Evolutionary conservation across 1,140 invertebrate species (phyloP), one percentile per base, ranked within the genome.

Genomic region (Bombus huntii): DNA sequence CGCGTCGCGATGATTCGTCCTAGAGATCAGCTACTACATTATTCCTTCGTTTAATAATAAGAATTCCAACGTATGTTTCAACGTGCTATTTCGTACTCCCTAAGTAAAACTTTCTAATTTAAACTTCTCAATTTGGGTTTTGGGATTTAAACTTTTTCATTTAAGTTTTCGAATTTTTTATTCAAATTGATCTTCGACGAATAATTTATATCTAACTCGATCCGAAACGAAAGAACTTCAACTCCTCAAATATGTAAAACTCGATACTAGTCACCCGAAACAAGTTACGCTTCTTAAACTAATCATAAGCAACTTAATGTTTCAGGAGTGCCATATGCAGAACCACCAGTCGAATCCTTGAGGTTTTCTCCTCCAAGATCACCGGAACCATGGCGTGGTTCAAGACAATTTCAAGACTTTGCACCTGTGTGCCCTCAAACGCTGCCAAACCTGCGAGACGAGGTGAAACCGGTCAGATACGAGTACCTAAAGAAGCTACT

Each of bases 311-410:
- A 4, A 68, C 10, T 44, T 53, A 44, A 47, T 81, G 79, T 92
- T 92, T 39, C 84, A 95, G 98, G 98, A 1, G 96, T 99, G 87
- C 98, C 98, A 5, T 99, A 99, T 94, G 99, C 98, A 1, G 97
- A 98, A 28, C 97, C 98, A n/a, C 98, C 98, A 1, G 96, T 97
- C 0, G 98, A 97, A 4, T 96, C 95, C 92, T 95, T 98, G 74
- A 95, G 98, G 39, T 98, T 99, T 93, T 98, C 99, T 96, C 98
- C 98, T 39, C 98, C 98, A 81, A 97, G 95, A 93, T 96, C 95
- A 87, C 97, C 95, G 8, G 96, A 97, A 18, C 97, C 97, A 0
- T 98, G 97, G 97, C 93, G 96, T 22, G 97, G 96, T 0, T 95
- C 97, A 3, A 96, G 97, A 90, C 96, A 97, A 92, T 97, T 97